Conservation (phyloP, 2,888 invertebrate species). For the Meloe dianella region DNA sequence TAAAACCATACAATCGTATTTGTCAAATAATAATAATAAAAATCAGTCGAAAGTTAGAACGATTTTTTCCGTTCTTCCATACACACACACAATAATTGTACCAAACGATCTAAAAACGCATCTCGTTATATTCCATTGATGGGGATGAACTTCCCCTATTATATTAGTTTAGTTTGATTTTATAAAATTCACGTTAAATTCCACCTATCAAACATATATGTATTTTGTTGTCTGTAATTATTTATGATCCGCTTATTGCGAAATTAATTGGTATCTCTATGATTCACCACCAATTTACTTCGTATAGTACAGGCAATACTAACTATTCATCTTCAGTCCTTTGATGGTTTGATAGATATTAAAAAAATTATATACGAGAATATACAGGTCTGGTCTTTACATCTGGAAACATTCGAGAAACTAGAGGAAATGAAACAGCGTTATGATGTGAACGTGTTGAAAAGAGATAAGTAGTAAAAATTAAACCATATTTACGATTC, state of each 20-base stretch:
- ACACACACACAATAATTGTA: neutral
- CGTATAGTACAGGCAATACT: neutral
- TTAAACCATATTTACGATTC: too few relatives aligned
- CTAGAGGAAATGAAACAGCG: too few relatives aligned
- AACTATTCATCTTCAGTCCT: neutral
- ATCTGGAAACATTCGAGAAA: too few relatives aligned
- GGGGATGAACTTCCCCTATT: neutral
- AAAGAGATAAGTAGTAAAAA: too few relatives aligned
- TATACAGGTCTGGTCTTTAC: too few relatives aligned
- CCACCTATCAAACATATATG: neutral
- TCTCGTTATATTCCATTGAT: neutral
- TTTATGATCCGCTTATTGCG: neutral
- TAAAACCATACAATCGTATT: neutral
- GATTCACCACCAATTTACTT: neutral
- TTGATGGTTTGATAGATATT: neutral
- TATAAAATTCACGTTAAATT: neutral
- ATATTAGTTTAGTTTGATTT: neutral
- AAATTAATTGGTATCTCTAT: neutral
- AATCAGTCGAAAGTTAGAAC: neutral
- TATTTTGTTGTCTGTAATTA: neutral
- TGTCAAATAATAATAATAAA: neutral
- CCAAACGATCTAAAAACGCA: conserved; percentile 2
- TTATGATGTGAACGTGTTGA: too few relatives aligned
- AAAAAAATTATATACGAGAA: too few relatives aligned
- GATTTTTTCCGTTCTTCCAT: neutral